Evolutionary conservation across 2,797 vertebrate genomes (phyloP).

Genomic region (Cryptoblepharus egeriae): DNA sequence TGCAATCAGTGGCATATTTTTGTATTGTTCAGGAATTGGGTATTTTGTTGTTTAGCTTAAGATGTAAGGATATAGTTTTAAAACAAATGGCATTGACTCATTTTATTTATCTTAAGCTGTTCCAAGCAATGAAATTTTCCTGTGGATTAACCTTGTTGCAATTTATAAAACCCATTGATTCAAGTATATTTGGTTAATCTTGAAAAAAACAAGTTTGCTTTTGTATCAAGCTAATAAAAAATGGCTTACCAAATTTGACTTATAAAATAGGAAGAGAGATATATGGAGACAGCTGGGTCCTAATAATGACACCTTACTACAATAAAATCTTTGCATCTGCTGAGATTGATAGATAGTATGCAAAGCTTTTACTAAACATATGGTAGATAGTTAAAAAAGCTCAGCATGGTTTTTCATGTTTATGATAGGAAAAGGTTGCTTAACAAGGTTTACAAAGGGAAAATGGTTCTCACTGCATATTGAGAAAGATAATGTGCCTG

Average conservation of each 20-base stretch:
- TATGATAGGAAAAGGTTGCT: neutral
- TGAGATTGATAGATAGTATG: conserved; percentile 21
- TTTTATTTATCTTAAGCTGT: neutral
- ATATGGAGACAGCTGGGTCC: neutral
- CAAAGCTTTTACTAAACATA: neutral
- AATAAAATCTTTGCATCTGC: neutral
- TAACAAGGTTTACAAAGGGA: neutral
- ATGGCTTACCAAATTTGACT: neutral
- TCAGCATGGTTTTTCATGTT: neutral
- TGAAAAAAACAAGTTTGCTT: neutral
- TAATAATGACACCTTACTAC: neutral
- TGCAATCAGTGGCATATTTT: conserved; percentile 20
- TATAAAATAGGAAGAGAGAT: neutral
- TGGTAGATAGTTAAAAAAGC: neutral
- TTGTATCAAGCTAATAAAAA: too few species aligned
- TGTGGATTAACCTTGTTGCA: neutral
- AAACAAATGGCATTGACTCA: conserved; percentile 1
- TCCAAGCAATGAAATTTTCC: neutral
- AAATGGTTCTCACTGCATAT: neutral
- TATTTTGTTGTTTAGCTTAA: too few species aligned
- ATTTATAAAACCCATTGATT: neutral
- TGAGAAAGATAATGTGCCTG: neutral
- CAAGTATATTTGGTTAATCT: neutral
- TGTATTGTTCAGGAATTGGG: too few species aligned
- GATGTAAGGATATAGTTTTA: neutral